These are phyloP conservation scores for Macrostomum lignano DNA, from an alignment of 1,140 invertebrate genomes.

Conservation along the genomic window DNA sequence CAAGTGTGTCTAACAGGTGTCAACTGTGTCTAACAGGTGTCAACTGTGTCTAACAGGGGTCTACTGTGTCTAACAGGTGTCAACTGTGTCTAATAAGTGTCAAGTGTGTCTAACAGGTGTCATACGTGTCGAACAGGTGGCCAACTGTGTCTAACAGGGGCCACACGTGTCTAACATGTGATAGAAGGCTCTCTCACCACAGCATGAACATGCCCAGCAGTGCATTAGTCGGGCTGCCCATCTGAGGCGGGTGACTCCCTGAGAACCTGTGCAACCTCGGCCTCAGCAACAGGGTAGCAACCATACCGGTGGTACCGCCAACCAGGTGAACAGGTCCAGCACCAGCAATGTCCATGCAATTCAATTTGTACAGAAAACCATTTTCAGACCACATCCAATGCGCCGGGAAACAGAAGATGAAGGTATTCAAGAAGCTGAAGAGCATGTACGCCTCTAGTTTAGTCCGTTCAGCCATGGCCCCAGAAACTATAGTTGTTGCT, in stretches of 20 bases:
- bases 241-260: slow-evolving; percentile 22
- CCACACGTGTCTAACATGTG: neutral
- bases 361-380: slow-evolving; percentile 11
- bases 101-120: too few species aligned
- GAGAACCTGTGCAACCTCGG: slow-evolving; percentile 57
- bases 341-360: too few species aligned
- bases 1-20: too few species aligned
- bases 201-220: slow-evolving; percentile 65
- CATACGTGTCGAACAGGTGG: too few species aligned
- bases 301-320: slow-evolving; percentile 44
- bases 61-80: too few species aligned
- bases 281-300: slow-evolving; percentile 58
- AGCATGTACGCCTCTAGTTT: slow-evolving; percentile 19
- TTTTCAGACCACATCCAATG: slow-evolving; percentile 38
- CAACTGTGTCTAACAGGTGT: too few species aligned
- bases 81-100: too few species aligned
- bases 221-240: slow-evolving; percentile 58
- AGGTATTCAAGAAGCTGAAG: slow-evolving; percentile 53
- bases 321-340: slow-evolving; percentile 60
- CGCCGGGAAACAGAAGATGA: slow-evolving; percentile 67
- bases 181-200: slow-evolving; percentile 32
- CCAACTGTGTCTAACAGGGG: slow-evolving; percentile 1
- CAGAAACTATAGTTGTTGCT: slow-evolving; percentile 62
- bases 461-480: slow-evolving; percentile 7
- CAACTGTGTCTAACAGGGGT: too few species aligned